Conservation (phyloP, 2,113 vertebrate genomes). For the Dissostichus mawsoni region DNA sequence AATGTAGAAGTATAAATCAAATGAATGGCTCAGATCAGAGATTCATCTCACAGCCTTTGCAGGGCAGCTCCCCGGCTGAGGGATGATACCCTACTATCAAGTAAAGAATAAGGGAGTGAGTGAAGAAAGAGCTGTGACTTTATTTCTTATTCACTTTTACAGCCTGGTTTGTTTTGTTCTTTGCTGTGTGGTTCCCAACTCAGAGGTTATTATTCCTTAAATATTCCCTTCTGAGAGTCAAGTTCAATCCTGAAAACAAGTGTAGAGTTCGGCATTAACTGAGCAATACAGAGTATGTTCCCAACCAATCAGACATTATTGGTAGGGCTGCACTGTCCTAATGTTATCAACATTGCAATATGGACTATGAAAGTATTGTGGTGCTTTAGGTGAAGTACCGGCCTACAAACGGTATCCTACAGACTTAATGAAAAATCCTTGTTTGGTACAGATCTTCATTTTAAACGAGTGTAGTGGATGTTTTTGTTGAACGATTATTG, state of each 20-base stretch:
- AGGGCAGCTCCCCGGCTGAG: conserved; percentile 1
- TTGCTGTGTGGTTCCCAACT: background rate
- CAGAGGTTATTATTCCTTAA: background rate
- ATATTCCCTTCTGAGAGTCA: background rate
- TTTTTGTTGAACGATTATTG: no score
- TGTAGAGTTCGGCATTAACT: background rate
- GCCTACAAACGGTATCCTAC: no score
- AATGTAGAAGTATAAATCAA: conserved; percentile 45
- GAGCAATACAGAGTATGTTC: background rate
- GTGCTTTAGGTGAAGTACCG: no score
- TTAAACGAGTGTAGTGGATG: no score
- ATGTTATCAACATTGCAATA: no score
- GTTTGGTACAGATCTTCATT: no score
- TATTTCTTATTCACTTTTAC: background rate
- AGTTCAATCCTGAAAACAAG: background rate
- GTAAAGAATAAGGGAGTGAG: background rate
- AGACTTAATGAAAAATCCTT: no score
- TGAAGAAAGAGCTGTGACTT: background rate
- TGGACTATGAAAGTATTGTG: no score
- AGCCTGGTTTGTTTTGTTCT: background rate
- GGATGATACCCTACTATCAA: background rate
- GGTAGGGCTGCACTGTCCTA: background rate
- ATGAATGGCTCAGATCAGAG: conserved; percentile 8
- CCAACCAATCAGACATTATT: background rate
- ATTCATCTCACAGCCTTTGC: background rate